Evolutionary conservation across 2,888 invertebrate species (phyloP), one percentile per base, ranked within the genome.

Genomic region (Drosophila mercatorum): DNA sequence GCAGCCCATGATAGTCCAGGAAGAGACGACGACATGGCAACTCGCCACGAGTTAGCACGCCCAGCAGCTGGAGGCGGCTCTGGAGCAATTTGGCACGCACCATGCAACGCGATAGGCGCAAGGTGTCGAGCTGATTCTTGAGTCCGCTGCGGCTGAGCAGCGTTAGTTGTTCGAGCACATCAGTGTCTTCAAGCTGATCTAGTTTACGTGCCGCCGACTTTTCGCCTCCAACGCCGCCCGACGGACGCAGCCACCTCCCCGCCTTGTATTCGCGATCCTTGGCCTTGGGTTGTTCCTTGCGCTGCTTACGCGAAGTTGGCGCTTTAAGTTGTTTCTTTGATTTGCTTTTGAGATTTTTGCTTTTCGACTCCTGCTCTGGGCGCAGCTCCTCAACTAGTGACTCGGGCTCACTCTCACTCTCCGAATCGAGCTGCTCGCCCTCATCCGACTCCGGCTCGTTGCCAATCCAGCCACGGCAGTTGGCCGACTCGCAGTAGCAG

Each of bases 381-480:
- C 69, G 63, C 72, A 40, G 43, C 40, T 77, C 80, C 8, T 77
- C 77, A 0, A 14, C 28, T 36, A 68, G 22, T 97, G 96, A 2
- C 97, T 97, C 70, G 96, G 94, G 55, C 91, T 99, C 99, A 82
- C 81, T 81, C 4, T 58, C 66, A 62, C 70, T 72, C 90, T 80
- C 80, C 40, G 67, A 58, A 22, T 89, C 90, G 40, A 90, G 52
- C 47, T 94, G 94, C 71, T 94, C 94, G 26, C 95, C 95, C 57
- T 95, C 95, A 63, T 95, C 95, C 63, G 95, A 95, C 36, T 96
- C 96, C 0, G 97, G 97, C 83, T 97, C 96, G 65, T 96, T 97
- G 1, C 99, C 99, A 75, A 99, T 97, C 96, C 97, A 98, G 0
- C 99, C 99, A 22, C 98, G 95, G 92, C 99, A 99, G 83, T 95